Conservation (phyloP, 2,797 vertebrate species). For the Todus mexicanus region DNA sequence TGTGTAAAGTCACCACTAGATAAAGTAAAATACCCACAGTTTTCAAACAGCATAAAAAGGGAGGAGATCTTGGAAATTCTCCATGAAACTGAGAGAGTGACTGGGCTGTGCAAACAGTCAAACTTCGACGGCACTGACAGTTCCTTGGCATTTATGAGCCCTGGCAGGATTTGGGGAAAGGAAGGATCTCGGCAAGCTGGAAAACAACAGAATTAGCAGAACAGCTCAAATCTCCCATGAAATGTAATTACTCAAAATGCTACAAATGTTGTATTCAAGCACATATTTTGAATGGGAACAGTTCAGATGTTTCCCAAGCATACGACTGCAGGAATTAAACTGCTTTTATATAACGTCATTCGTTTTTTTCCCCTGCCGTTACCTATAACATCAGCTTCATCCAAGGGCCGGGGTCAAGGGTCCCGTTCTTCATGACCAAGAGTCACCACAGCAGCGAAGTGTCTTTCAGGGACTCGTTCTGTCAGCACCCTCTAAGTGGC, state of each 20-base stretch:
- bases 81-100: not conserved
- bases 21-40: not conserved
- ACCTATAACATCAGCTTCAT: not conserved
- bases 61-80: conserved; percentile 20
- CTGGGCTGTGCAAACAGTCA: conserved; percentile 10
- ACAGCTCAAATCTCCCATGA: conserved; percentile 48
- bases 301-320: not conserved
- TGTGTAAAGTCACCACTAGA: not conserved
- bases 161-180: conserved; percentile 34
- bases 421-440: not conserved
- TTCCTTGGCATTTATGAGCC: conserved; percentile 34
- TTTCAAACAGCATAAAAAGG: conserved; percentile 1
- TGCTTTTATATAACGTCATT: not conserved
- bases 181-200: conserved; percentile 26
- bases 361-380: not conserved
- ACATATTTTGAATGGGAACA: not conserved
- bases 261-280: not conserved
- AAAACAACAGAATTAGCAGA: conserved; percentile 40
- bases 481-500: not conserved
- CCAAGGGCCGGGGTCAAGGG: not conserved
- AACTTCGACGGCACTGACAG: not conserved
- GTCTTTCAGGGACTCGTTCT: not conserved
- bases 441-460: not conserved
- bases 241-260: conserved; percentile 26
- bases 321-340: not conserved